Conservation (phyloP, 2,113 vertebrate species). For the Xerus inauris region DNA sequence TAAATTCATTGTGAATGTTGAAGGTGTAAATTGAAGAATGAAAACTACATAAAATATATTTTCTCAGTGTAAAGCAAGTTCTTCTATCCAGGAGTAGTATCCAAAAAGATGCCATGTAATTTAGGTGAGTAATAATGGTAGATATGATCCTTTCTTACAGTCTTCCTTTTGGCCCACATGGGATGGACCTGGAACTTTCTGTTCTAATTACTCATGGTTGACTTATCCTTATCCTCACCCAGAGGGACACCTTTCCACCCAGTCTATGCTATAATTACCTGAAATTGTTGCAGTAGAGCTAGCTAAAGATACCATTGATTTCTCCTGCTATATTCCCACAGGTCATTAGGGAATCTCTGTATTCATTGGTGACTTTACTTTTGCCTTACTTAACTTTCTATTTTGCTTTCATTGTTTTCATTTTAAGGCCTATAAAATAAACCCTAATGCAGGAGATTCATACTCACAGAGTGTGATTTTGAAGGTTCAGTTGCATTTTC, state of each 20-base stretch:
- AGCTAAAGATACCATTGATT: neutral
- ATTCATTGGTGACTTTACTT: neutral
- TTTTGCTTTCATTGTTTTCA: neutral
- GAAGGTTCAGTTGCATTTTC: neutral
- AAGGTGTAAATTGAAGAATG: neutral
- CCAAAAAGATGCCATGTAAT: neutral
- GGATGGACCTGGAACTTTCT: neutral
- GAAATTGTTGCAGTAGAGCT: neutral
- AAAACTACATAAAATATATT: neutral
- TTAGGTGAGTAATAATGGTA: neutral
- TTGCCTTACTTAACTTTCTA: conserved; percentile 27
- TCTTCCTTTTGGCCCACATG: neutral
- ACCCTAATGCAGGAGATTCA: no score
- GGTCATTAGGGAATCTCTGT: neutral
- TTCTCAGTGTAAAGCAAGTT: neutral
- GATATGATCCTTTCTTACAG: neutral
- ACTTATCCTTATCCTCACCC: neutral
- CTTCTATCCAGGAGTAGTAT: neutral
- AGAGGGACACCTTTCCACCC: neutral
- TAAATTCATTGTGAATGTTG: neutral
- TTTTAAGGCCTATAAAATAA: neutral
- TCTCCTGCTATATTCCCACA: neutral
- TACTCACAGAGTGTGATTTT: neutral
- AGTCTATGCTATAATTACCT: neutral
- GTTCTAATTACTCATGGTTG: neutral